Conservation (phyloP, 1,140 invertebrate genomes). For the Tetragonula clypearis region DNA sequence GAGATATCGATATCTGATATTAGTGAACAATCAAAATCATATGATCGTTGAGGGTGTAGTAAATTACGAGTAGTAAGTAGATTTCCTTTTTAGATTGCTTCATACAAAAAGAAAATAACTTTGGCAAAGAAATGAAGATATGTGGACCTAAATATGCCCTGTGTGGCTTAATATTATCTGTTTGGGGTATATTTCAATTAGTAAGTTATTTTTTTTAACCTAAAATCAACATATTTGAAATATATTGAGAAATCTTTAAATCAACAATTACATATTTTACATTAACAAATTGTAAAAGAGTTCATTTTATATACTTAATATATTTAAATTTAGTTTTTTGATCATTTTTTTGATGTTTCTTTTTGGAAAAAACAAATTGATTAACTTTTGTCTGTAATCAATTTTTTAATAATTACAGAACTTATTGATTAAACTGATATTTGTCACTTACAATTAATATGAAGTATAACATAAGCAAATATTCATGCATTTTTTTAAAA, state of each 20-base stretch:
- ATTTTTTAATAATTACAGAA: not conserved
- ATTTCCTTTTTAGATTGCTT: slow-evolving; percentile 17
- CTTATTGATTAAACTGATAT: slow-evolving; percentile 2
- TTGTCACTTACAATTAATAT: not conserved
- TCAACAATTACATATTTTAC: not conserved
- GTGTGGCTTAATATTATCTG: slow-evolving; percentile 93
- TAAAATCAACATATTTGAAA: not conserved
- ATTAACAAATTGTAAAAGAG: not conserved
- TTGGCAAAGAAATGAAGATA: slow-evolving; percentile 85
- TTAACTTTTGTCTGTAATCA: slow-evolving; percentile 27
- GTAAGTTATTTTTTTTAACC: slow-evolving; percentile 82
- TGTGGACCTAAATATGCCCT: slow-evolving; percentile 96
- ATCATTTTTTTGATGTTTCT: not conserved
- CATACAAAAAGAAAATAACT: slow-evolving; percentile 7
- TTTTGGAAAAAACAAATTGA: not conserved
- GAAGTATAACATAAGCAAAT: not conserved
- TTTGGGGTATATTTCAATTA: slow-evolving; percentile 95
- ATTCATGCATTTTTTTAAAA: not conserved
- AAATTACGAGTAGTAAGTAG: not conserved
- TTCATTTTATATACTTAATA: not conserved
- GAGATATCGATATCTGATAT: slow-evolving; percentile 44
- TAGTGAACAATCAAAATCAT: slow-evolving; percentile 53
- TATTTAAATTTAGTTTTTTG: slow-evolving; percentile 11
- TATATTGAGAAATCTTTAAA: not conserved
- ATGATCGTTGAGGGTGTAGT: slow-evolving; percentile 61